These are phyloP conservation scores for Ylistrum balloti DNA, from an alignment of 1,140 invertebrate species.

Conservation along the genomic window DNA sequence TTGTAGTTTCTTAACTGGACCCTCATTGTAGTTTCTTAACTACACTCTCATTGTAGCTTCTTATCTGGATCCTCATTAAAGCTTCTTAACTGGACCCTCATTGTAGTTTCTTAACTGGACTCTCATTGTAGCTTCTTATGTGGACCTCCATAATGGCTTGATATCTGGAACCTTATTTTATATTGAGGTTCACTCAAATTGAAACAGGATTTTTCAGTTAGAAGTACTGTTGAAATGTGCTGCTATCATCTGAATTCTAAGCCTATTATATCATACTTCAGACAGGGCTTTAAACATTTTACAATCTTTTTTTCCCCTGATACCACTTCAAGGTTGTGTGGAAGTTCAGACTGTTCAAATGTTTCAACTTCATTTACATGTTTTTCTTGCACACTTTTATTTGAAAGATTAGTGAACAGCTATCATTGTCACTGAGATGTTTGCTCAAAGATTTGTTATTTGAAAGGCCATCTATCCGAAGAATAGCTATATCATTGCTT, in stretches of 20 bases:
- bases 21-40: too few species aligned
- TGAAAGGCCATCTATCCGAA: neutral
- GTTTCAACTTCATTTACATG: neutral
- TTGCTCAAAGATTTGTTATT: neutral
- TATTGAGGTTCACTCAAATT: neutral
- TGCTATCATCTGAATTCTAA: neutral
- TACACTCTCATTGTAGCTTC: too few species aligned
- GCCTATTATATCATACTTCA: constrained; percentile 1
- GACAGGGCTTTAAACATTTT: neutral
- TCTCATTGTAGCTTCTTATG: too few species aligned
- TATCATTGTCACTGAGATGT: neutral
- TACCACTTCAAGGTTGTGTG: neutral
- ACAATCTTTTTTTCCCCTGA: neutral
- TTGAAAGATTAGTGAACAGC: neutral
- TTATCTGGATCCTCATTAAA: too few species aligned
- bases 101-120: too few species aligned
- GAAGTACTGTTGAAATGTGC: neutral
- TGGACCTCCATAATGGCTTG: too few species aligned
- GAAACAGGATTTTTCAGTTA: neutral
- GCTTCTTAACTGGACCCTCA: too few species aligned
- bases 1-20: too few species aligned
- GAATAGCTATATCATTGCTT: neutral
- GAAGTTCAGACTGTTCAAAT: neutral
- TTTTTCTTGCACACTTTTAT: neutral
- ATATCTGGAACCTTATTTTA: too few species aligned